Evolutionary conservation across 92 coral and sea anemone genomes (phyloP).

Genomic region (Chrysogorgia sp.): DNA sequence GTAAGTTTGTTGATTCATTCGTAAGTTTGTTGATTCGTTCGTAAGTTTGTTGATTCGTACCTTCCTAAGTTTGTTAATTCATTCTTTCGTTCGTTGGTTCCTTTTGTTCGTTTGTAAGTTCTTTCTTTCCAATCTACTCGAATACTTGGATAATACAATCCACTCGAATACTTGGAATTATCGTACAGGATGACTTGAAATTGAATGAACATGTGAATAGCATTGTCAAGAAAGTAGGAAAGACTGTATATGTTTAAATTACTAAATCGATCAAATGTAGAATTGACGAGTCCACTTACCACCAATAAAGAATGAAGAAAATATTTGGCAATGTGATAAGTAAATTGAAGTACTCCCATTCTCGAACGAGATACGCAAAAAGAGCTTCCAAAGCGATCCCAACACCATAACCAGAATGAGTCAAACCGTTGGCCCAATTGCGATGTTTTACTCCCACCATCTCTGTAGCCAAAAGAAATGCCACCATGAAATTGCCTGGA

Average conservation of each 20-base stretch:
- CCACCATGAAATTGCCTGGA: constrained; percentile 86
- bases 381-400: constrained; percentile 89
- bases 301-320: constrained; percentile 75
- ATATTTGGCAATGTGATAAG: constrained; percentile 77
- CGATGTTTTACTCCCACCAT: constrained; percentile 85
- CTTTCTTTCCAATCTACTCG: too few relatives aligned
- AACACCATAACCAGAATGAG: constrained; percentile 85
- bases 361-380: constrained; percentile 73
- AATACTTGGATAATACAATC: too few relatives aligned
- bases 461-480: constrained; percentile 89
- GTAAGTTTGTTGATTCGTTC: too few relatives aligned
- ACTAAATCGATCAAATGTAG: neutral
- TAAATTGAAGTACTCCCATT: constrained; percentile 84
- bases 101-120: too few relatives aligned
- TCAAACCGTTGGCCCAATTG: constrained; percentile 86
- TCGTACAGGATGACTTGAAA: too few relatives aligned
- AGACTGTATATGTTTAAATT: neutral
- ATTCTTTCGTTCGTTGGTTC: too few relatives aligned
- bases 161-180: too few relatives aligned
- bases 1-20: too few relatives aligned
- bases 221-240: too few relatives aligned
- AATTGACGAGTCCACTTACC: constrained; percentile 63
- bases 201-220: neutral
- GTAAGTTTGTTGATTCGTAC: too few relatives aligned
- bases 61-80: too few relatives aligned